Evolutionary conservation across 2,113 vertebrate genomes (phyloP).

Genomic region (Sus scrofa): DNA sequence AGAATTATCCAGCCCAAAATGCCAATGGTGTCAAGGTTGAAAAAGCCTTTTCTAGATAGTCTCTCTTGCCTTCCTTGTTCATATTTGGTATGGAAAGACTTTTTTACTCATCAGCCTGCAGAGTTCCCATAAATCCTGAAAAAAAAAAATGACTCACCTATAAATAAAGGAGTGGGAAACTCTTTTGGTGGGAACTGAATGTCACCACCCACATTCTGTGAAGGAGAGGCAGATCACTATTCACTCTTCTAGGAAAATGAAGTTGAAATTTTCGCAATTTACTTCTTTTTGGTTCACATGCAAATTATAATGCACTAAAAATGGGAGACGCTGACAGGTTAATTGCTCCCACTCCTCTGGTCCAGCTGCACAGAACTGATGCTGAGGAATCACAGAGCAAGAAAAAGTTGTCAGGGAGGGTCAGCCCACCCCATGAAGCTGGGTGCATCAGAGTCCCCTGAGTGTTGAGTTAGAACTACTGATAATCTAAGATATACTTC

Average conservation of each 20-base stretch:
- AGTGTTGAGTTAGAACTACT: neutral
- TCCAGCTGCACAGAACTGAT: neutral
- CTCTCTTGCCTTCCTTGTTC: neutral
- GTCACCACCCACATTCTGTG: constrained; percentile 64
- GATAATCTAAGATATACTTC: neutral
- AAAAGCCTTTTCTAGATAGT: neutral
- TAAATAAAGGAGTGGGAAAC: constrained; percentile 63
- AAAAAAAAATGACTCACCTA: constrained; percentile 43
- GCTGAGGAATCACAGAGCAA: neutral
- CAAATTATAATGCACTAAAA: constrained; percentile 64
- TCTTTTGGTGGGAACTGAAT: constrained; percentile 61
- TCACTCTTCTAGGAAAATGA: constrained; percentile 75
- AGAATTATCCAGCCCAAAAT: neutral
- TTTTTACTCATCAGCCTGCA: constrained; percentile 19
- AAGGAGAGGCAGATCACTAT: constrained; percentile 33
- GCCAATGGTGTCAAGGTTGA: neutral
- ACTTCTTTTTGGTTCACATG: constrained; percentile 31
- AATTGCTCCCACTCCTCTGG: neutral
- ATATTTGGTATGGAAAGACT: constrained; percentile 23
- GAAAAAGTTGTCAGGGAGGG: neutral
- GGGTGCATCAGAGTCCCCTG: neutral
- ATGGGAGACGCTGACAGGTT: constrained; percentile 7
- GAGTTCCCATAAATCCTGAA: constrained; percentile 16
- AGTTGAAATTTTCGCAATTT: constrained; percentile 64
- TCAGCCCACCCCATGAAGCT: rapidly evolving